phyloP scores from a whole-genome alignment of 2,113 vertebrate species.

The Colossoma macropomum region DNA sequence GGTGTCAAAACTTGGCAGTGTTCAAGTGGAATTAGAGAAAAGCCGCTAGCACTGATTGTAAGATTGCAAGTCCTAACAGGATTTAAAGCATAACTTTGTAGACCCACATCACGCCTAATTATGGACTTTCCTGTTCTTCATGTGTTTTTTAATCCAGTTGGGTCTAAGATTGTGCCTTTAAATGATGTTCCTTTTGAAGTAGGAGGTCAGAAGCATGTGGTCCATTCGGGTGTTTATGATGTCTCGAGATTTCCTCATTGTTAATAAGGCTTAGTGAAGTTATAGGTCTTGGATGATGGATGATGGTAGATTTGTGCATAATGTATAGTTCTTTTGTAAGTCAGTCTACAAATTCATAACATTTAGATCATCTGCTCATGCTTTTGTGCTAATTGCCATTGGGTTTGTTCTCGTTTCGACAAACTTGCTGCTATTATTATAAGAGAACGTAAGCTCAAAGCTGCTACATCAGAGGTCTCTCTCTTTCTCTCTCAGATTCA shows the following conservation, averaged over 20 bases:
- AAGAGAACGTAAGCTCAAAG: constrained; percentile 12
- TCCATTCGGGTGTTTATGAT: not conserved
- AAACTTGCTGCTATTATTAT: constrained; percentile 1
- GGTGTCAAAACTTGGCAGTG: constrained; percentile 69
- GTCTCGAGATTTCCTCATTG: not conserved
- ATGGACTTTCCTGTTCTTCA: not conserved
- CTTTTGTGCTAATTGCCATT: constrained; percentile 59
- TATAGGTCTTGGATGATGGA: not conserved
- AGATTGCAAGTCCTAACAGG: not conserved
- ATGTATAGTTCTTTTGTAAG: not conserved
- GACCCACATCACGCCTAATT: not conserved
- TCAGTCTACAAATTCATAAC: not conserved
- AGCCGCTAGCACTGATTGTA: constrained; percentile 35
- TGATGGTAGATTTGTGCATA: not conserved
- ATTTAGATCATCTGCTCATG: constrained; percentile 40
- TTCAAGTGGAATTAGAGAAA: constrained; percentile 58
- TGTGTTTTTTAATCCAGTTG: not conserved
- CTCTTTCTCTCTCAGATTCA: not conserved
- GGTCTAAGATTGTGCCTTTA: not conserved
- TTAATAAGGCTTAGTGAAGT: not conserved
- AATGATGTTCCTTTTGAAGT: not conserved
- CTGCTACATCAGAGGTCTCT: not conserved
- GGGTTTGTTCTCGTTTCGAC: constrained; percentile 21
- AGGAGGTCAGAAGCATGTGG: not conserved
- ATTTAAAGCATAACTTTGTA: constrained; percentile 1